These are phyloP conservation scores for Rostratula benghalensis DNA, from an alignment of 2,113 vertebrate genomes.

Conservation along the genomic window DNA sequence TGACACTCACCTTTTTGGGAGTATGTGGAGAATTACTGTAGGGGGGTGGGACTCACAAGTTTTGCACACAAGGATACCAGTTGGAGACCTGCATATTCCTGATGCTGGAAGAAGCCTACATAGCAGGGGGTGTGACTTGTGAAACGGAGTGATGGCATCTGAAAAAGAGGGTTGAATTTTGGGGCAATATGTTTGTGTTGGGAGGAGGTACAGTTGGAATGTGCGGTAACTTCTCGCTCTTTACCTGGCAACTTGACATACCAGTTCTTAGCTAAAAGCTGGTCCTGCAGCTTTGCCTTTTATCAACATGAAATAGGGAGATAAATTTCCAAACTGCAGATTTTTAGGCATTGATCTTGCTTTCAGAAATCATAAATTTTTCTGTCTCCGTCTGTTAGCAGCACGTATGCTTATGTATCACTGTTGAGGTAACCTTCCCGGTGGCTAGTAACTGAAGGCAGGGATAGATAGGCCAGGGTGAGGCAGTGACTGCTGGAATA, in stretches of 20 bases:
- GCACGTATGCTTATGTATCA: background rate
- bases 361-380: background rate
- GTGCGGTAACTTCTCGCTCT: background rate
- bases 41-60: background rate
- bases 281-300: background rate
- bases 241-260: background rate
- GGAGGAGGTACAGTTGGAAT: background rate
- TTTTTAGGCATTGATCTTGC: background rate
- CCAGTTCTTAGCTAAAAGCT: background rate
- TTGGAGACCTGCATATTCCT: background rate
- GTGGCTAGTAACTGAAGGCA: background rate
- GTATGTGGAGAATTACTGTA: background rate
- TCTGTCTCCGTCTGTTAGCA: background rate
- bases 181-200: background rate
- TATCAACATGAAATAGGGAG: background rate
- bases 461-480: background rate
- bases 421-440: background rate
- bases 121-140: background rate
- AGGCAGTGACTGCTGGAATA: background rate
- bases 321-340: accelerated
- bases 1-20: background rate
- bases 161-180: background rate
- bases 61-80: background rate
- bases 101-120: background rate
- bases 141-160: background rate